Evolutionary conservation across 2,888 invertebrate genomes (phyloP).

Genomic region (Isoperla grammatica): DNA sequence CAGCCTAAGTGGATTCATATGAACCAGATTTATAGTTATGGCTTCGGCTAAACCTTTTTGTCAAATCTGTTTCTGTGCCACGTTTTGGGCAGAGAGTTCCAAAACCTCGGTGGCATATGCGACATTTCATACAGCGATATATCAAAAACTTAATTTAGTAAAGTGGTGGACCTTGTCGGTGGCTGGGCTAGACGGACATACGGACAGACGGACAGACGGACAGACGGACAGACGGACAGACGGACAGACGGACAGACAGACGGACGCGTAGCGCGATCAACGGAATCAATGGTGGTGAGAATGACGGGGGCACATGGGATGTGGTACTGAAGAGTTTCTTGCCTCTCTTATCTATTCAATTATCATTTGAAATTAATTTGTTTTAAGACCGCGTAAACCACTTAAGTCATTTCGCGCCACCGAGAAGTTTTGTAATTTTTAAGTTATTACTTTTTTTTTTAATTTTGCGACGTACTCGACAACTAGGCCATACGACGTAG

Average conservation of each 20-base stretch:
- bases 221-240: too few species aligned
- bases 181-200: constrained; percentile 9
- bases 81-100: background rate
- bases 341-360: background rate
- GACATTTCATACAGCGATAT: constrained; percentile 28
- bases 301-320: background rate
- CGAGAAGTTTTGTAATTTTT: too few species aligned
- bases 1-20: constrained; percentile 24
- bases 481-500: too few species aligned
- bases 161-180: constrained; percentile 24
- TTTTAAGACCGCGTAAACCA: too few species aligned
- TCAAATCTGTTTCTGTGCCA: constrained; percentile 1
- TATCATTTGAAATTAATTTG: too few species aligned
- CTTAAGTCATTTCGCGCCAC: too few species aligned
- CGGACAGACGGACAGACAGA: too few species aligned
- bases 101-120: constrained; percentile 29
- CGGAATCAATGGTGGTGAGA: too few species aligned
- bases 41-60: constrained; percentile 16
- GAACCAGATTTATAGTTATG: constrained; percentile 26
- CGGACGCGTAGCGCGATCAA: too few species aligned
- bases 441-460: too few species aligned
- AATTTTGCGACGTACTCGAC: too few species aligned
- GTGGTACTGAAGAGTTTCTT: background rate
- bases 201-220: too few species aligned
- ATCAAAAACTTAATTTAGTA: constrained; percentile 30